Evolutionary conservation across 2,113 vertebrate genomes (phyloP).

Genomic region (Platichthys stellatus): DNA sequence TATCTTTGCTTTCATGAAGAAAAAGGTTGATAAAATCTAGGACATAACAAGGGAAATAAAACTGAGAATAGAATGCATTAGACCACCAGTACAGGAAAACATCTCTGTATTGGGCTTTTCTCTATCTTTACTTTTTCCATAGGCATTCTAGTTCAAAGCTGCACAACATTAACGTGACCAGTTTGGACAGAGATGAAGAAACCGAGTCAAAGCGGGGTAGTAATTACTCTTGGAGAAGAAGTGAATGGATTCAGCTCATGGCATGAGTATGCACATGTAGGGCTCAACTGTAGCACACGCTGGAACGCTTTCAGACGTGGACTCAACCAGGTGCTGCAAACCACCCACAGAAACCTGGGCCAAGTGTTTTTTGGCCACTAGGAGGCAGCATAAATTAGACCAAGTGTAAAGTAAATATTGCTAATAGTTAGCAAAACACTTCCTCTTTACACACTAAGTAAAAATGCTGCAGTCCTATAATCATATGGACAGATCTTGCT

Average conservation of each 20-base stretch:
- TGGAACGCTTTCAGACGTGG: conserved; percentile 26
- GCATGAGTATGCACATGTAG: conserved; percentile 12
- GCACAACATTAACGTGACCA: not conserved
- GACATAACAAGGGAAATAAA: conserved; percentile 15
- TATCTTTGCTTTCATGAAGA: conserved; percentile 25
- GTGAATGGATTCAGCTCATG: conserved; percentile 22
- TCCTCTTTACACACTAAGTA: no score
- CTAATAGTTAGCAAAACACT: not conserved
- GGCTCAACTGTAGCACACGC: conserved; percentile 1
- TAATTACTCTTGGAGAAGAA: conserved; percentile 28
- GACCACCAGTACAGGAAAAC: conserved; percentile 15
- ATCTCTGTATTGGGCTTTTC: conserved; percentile 1
- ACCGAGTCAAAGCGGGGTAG: conserved; percentile 19
- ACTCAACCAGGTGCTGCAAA: conserved; percentile 48
- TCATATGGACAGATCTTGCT: not conserved
- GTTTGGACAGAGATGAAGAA: conserved; percentile 26
- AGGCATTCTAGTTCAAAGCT: conserved; percentile 39
- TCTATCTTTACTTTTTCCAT: conserved; percentile 15
- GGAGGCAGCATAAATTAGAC: not conserved
- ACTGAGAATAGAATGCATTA: not conserved
- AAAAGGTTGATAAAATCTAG: conserved; percentile 36
- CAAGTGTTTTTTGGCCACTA: not conserved
- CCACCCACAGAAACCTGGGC: conserved; percentile 29
- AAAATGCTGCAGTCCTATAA: no score
- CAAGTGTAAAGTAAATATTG: not conserved